Base-by-base conservation (phyloP, 2,113 vertebrate genomes). In the Podarcis muralis region DNA sequence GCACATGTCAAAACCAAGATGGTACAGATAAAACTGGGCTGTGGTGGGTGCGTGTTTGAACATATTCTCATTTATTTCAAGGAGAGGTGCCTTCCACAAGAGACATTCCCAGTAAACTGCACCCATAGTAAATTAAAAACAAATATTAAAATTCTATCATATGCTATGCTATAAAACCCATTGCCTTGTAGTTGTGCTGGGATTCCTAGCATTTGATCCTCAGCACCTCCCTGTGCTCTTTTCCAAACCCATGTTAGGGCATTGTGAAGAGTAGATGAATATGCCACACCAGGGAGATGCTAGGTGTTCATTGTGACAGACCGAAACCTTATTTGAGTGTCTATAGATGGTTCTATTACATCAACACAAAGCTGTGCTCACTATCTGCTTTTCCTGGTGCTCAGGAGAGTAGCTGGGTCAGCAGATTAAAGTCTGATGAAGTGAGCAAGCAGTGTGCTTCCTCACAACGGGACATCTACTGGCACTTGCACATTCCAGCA, bases 1-100 rank as follows among this genome's bases (percentile, higher is more conserved):
- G 88, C 89, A 91, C 94, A 83, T 93, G 91, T 85, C 72, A 0
- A 9, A 35, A 82, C 7, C 81, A 92, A 91, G 90, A 93, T 32
- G 68, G 66, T 85, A 81, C 23, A 82, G 91, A 82, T 93, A 93
- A 95, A 2, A 20, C 13, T 62, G 59, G 18, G 59, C 59, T 62
- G 59, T 15, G 18, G 59, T 62, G 91, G 89, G 86, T 89, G 74
- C 71, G 89, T 89, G 90, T 80, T 77, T 87, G 84, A 79, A 85
- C 30, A 78, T 13, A 77, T 76, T 53, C n/a, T 80, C n/a, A 66
- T 83, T 88, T 59, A 81, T 62, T 66, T 88, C 37, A 23, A 1
- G 23, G 22, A 4, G 40, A 1, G 20, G 22, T 12, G 30, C 18
- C 65, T 80, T 87, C 25, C 30, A 25, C 37, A 48, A 74, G 59